These are phyloP conservation scores for Selene dorsalis DNA, from an alignment of 2,797 vertebrate genomes.

Conservation along the genomic window DNA sequence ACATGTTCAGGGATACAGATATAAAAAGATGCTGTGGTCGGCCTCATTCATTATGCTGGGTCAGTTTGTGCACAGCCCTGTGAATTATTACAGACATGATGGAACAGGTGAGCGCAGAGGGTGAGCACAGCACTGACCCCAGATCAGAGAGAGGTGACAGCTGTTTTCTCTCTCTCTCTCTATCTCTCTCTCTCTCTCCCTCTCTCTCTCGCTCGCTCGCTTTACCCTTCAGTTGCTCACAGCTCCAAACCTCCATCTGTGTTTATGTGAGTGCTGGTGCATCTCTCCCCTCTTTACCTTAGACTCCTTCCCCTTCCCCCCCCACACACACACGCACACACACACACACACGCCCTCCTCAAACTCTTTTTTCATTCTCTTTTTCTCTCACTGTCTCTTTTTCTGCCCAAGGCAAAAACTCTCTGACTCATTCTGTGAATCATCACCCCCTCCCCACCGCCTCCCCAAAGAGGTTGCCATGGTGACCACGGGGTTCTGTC, in stretches of 20 bases:
- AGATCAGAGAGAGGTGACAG: slow-evolving; percentile 65
- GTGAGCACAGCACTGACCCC: slow-evolving; percentile 44
- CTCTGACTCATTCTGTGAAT: slow-evolving; percentile 81
- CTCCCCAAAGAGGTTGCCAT: slow-evolving; percentile 71
- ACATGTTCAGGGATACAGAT: neutral
- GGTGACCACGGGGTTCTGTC: slow-evolving; percentile 70
- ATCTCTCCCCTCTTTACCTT: slow-evolving; percentile 64
- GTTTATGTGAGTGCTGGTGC: slow-evolving; percentile 17
- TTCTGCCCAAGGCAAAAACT: slow-evolving; percentile 80
- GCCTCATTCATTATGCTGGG: slow-evolving; percentile 14
- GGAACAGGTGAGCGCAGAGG: slow-evolving; percentile 68
- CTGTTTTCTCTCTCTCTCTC: slow-evolving; percentile 56
- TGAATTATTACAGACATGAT: slow-evolving; percentile 63
- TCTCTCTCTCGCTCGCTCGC: slow-evolving; percentile 7
- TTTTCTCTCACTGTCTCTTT: slow-evolving; percentile 67
- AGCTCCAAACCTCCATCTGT: slow-evolving; percentile 45
- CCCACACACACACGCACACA: slow-evolving; percentile 17
- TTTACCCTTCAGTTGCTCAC: slow-evolving; percentile 44
- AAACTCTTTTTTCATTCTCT: slow-evolving; percentile 55
- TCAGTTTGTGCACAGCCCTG: slow-evolving; percentile 31
- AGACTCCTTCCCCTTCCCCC: slow-evolving; percentile 15
- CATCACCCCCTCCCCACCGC: slow-evolving; percentile 49
- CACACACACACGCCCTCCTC: slow-evolving; percentile 48
- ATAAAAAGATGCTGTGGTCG: neutral
- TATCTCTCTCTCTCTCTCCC: neutral